A percentile compares a stretch with the other conserved stretches of the same genome.
phyloP scores from a whole-genome alignment of 1,140 invertebrate species.

The Fragariocoptes setiger region DNA sequence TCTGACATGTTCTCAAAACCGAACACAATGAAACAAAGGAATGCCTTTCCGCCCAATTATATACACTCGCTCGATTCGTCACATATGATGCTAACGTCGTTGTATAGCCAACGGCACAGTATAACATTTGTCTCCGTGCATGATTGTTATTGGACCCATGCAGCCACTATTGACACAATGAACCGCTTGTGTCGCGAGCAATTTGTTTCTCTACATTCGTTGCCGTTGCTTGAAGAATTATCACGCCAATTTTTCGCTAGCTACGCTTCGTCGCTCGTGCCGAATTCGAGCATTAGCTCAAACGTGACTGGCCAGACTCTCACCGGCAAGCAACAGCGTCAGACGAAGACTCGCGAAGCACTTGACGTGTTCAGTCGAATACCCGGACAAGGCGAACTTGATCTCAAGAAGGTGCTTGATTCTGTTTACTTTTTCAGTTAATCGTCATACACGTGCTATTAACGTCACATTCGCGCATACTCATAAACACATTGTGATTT shows the following conservation, averaged over 20 bases:
- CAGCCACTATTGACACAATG: constrained; percentile 50
- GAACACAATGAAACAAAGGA: constrained; percentile 67
- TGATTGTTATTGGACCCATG: constrained; percentile 97
- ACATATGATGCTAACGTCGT: constrained; percentile 95
- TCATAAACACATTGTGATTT: too few relatives aligned
- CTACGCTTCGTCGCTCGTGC: constrained; percentile 21
- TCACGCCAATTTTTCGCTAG: constrained; percentile 34
- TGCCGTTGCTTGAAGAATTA: constrained; percentile 65
- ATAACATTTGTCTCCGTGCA: constrained; percentile 87
- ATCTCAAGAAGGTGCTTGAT: constrained; percentile 34
- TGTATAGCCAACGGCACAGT: constrained; percentile 40
- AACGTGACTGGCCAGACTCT: not conserved
- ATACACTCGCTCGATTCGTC: constrained; percentile 89
- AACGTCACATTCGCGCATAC: too few relatives aligned
- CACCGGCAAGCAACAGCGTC: constrained; percentile 5
- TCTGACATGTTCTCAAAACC: too few relatives aligned
- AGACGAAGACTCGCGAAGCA: constrained; percentile 9
- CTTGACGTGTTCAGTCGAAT: not conserved
- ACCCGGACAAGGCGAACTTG: constrained; percentile 35
- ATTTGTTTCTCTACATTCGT: constrained; percentile 66
- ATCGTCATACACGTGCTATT: too few relatives aligned
- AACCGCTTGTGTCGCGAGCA: constrained; percentile 80
- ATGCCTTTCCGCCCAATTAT: constrained; percentile 95
- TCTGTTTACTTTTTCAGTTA: constrained; percentile 34
- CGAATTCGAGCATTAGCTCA: constrained; percentile 7